A percentile compares a stretch with the other conserved stretches of the same genome.
phyloP scores from a whole-genome alignment of 2,888 invertebrate species.

The Tetanocera ferruginea region DNA sequence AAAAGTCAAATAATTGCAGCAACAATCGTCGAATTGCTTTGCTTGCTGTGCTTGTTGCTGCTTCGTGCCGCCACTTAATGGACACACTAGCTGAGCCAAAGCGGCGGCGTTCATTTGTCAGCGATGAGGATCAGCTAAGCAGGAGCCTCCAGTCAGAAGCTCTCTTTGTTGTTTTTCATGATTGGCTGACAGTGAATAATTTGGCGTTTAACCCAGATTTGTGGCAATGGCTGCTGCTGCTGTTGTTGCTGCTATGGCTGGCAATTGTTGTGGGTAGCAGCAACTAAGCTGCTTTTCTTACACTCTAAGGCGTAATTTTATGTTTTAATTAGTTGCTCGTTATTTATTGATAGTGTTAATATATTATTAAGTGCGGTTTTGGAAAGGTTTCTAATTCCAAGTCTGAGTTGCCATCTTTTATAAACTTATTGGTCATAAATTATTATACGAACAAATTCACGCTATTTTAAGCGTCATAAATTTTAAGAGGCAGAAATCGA shows the following conservation, averaged over 20 bases:
- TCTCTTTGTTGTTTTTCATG: conserved; percentile 43
- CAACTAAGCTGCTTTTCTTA: background rate
- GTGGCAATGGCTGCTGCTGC: background rate
- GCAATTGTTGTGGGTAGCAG: background rate
- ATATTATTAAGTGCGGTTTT: no score
- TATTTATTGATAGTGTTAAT: no score
- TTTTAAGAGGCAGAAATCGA: no score
- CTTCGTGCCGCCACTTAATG: conserved; percentile 12
- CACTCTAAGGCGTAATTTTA: no score
- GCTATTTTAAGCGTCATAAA: no score
- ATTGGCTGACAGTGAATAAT: conserved; percentile 62
- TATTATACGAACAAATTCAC: no score
- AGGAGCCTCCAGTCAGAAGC: conserved; percentile 39
- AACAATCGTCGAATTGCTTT: conserved; percentile 27
- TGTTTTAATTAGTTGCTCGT: no score
- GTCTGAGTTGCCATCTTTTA: no score
- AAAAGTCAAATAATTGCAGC: conserved; percentile 31
- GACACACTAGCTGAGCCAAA: conserved; percentile 8
- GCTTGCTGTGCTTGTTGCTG: background rate
- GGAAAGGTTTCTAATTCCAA: no score
- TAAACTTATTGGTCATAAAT: no score
- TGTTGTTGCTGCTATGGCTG: background rate
- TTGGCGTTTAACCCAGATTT: conserved; percentile 57
- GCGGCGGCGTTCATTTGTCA: conserved; percentile 34
- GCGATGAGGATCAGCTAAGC: conserved; percentile 35